Conservation (phyloP, 2,113 vertebrate species). For the Tachysurus vachellii region DNA sequence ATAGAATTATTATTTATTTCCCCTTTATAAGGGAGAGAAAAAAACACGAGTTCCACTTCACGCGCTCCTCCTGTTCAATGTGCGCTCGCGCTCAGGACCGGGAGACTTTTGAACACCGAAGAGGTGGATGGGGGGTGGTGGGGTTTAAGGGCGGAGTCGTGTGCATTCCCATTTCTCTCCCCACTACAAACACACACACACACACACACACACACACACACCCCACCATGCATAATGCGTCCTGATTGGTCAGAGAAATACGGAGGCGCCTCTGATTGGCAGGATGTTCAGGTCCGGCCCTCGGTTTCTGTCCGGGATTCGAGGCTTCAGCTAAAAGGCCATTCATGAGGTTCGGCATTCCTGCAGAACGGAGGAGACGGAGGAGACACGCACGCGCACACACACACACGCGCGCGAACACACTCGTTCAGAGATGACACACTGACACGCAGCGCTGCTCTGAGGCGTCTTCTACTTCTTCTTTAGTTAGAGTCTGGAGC, state of each 20-base stretch:
- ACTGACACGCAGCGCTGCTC: neutral
- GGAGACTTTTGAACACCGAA: neutral
- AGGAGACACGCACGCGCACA: neutral
- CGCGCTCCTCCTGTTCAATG: neutral
- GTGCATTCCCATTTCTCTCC: neutral
- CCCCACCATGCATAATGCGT: too few species aligned
- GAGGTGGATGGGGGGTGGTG: neutral
- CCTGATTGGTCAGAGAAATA: neutral
- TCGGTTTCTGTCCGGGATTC: neutral
- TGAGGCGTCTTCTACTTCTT: neutral
- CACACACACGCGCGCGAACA: neutral
- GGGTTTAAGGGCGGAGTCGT: neutral
- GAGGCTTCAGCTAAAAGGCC: conserved; percentile 24
- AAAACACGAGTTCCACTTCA: neutral
- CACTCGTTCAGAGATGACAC: conserved; percentile 20
- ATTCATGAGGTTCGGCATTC: conserved; percentile 23
- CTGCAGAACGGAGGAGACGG: conserved; percentile 1
- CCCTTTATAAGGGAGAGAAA: neutral
- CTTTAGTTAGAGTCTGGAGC: neutral
- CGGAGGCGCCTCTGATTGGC: conserved; percentile 7
- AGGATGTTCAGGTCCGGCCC: conserved; percentile 5
- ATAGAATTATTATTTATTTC: neutral
- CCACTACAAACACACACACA: neutral
- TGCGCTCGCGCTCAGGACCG: conserved; percentile 2
- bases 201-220: too few species aligned